These are phyloP conservation scores for Colletes latitarsis DNA, from an alignment of 1,140 invertebrate genomes.

Conservation along the genomic window DNA sequence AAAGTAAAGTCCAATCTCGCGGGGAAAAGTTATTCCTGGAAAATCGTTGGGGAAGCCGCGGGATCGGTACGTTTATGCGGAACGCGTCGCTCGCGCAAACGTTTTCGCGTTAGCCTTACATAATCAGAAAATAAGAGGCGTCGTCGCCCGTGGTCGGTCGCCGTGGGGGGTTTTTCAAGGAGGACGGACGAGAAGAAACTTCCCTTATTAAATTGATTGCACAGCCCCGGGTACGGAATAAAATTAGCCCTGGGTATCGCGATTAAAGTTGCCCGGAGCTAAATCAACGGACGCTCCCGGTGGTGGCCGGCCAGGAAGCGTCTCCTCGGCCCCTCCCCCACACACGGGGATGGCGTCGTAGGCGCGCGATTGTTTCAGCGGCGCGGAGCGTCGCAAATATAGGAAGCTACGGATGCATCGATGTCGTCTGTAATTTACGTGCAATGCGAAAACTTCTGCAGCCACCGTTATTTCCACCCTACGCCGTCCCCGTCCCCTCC, in stretches of 20 bases:
- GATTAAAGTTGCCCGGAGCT: slow-evolving; percentile 43
- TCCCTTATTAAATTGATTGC: slow-evolving; percentile 37
- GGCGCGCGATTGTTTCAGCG: slow-evolving; percentile 37
- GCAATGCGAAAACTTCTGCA: slow-evolving; percentile 45
- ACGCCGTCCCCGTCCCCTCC: not conserved
- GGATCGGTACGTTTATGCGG: slow-evolving; percentile 6
- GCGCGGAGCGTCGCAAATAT: slow-evolving; percentile 28
- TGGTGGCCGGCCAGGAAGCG: no score
- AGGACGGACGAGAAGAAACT: not conserved
- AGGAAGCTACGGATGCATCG: slow-evolving; percentile 46
- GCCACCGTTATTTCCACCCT: slow-evolving; percentile 31
- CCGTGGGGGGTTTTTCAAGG: no score
- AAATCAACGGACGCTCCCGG: slow-evolving; percentile 29
- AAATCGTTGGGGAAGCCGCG: not conserved
- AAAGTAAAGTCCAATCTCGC: slow-evolving; percentile 25
- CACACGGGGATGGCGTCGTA: slow-evolving; percentile 2
- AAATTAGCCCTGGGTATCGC: slow-evolving; percentile 36
- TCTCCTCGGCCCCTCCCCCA: no score
- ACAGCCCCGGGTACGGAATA: slow-evolving; percentile 8
- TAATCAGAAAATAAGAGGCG: slow-evolving; percentile 39
- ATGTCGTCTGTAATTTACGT: slow-evolving; percentile 51
- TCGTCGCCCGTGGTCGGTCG: not conserved
- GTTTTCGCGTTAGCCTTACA: slow-evolving; percentile 5
- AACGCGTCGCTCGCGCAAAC: not conserved
- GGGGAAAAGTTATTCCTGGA: not conserved